Conservation (phyloP, 2,113 vertebrate genomes). For the Passer montanus region DNA sequence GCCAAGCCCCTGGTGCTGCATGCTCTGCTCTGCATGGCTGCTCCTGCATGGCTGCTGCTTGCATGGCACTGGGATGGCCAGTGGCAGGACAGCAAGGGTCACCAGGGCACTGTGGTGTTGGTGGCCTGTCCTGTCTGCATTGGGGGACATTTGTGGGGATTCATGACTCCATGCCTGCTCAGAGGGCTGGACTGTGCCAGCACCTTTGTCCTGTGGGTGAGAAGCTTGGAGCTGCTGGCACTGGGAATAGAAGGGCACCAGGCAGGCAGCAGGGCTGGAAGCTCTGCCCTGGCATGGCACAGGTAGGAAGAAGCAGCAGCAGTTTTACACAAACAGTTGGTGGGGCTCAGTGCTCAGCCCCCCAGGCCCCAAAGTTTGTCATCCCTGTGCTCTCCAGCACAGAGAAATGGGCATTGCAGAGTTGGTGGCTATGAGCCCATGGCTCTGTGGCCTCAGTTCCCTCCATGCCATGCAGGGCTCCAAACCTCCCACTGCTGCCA, state of each 20-base stretch:
- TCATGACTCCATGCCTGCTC: fast-evolving
- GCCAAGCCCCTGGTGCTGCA: neutral
- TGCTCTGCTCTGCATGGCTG: constrained; percentile 49
- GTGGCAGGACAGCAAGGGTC: neutral
- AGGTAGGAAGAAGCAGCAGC: neutral
- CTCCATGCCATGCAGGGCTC: neutral
- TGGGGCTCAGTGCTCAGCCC: neutral
- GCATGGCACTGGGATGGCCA: fast-evolving
- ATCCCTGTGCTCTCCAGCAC: neutral
- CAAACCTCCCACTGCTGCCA: neutral
- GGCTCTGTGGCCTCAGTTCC: neutral
- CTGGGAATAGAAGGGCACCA: neutral
- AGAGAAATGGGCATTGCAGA: neutral
- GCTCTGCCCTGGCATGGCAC: neutral
- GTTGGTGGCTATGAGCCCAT: neutral
- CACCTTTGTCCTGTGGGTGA: neutral
- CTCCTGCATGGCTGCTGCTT: neutral
- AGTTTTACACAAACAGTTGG: neutral
- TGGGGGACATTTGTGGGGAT: fast-evolving
- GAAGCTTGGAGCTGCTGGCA: neutral
- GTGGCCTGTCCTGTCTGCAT: neutral
- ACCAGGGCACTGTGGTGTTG: fast-evolving
- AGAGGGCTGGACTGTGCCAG: neutral
- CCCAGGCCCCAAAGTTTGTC: neutral
- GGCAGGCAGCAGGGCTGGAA: neutral